These are phyloP conservation scores for Eupleurogrammus muticus DNA, from an alignment of 2,797 vertebrate genomes.

Conservation along the genomic window DNA sequence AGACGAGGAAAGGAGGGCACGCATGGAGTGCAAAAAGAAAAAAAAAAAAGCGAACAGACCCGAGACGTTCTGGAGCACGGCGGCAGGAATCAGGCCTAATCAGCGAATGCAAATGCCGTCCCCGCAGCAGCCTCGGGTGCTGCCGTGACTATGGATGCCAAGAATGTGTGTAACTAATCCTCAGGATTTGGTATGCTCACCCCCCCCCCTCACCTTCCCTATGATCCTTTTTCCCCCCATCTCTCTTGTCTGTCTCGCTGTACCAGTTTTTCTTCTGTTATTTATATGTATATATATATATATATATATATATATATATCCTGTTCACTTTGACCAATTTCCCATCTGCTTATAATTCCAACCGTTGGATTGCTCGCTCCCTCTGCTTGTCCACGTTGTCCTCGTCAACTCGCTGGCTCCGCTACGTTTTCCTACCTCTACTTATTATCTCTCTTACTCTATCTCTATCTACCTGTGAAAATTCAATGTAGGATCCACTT, in stretches of 20 bases:
- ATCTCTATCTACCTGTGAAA: conserved; percentile 37
- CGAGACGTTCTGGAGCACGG: conserved; percentile 43
- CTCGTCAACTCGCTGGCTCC: conserved; percentile 44
- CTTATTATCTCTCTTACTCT: conserved; percentile 55
- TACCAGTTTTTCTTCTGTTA: conserved; percentile 12
- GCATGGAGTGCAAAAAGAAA: conserved; percentile 34
- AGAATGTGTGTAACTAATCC: conserved; percentile 73
- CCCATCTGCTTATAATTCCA: conserved; percentile 29
- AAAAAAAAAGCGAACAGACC: too few relatives aligned
- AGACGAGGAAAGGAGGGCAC: conserved; percentile 20
- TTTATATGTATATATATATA: background rate
- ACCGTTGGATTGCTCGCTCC: conserved; percentile 19
- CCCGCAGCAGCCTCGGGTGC: conserved; percentile 42
- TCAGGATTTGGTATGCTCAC: conserved; percentile 49
- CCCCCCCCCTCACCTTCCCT: conserved; percentile 32
- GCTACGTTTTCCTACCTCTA: conserved; percentile 33
- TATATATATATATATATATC: background rate
- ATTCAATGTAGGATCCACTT: conserved; percentile 33
- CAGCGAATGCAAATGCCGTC: conserved; percentile 62
- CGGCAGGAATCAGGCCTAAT: conserved; percentile 57
- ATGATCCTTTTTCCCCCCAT: conserved; percentile 32
- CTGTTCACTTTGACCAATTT: conserved; percentile 15
- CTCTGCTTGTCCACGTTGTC: conserved; percentile 49
- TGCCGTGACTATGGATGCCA: conserved; percentile 49
- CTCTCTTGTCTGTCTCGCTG: conserved; percentile 30